Conservation (phyloP, 1,140 invertebrate species). For the Drosophila tani region DNA sequence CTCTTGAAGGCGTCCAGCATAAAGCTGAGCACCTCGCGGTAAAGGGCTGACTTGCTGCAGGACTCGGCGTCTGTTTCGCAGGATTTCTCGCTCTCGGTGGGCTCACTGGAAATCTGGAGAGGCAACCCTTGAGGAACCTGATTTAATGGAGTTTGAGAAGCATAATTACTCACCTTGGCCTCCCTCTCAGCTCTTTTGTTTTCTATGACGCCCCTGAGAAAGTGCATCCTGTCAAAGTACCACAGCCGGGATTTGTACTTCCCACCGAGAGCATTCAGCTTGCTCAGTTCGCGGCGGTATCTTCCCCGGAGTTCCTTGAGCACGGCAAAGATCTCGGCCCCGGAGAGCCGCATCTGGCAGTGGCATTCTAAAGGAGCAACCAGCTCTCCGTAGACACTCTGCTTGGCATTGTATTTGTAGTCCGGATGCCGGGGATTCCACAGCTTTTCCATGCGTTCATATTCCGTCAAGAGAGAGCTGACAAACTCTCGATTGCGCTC, state of each 20-base stretch:
- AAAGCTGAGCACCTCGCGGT: slow-evolving; percentile 68
- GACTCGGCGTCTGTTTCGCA: slow-evolving; percentile 73
- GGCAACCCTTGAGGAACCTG: not conserved
- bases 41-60: slow-evolving; percentile 59
- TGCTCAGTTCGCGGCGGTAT: slow-evolving; percentile 69
- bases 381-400: slow-evolving; percentile 67
- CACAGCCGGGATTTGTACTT: slow-evolving; percentile 72
- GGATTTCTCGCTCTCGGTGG: slow-evolving; percentile 66
- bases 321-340: slow-evolving; percentile 69
- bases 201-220: slow-evolving; percentile 69
- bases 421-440: slow-evolving; percentile 79
- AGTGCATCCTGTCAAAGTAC: slow-evolving; percentile 75
- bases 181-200: slow-evolving; percentile 68
- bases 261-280: slow-evolving; percentile 49
- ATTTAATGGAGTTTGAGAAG: not conserved
- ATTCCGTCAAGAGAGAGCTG: slow-evolving; percentile 58
- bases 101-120: slow-evolving; percentile 51
- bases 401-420: slow-evolving; percentile 79
- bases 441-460: slow-evolving; percentile 73
- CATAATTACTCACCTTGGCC: slow-evolving; percentile 52
- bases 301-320: slow-evolving; percentile 68
- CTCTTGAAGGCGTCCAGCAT: slow-evolving; percentile 66
- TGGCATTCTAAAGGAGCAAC: slow-evolving; percentile 58
- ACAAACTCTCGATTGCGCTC: slow-evolving; percentile 74
- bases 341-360: slow-evolving; percentile 61